Conservation (phyloP, 1,140 invertebrate genomes). For the Vanessa tameamea region DNA sequence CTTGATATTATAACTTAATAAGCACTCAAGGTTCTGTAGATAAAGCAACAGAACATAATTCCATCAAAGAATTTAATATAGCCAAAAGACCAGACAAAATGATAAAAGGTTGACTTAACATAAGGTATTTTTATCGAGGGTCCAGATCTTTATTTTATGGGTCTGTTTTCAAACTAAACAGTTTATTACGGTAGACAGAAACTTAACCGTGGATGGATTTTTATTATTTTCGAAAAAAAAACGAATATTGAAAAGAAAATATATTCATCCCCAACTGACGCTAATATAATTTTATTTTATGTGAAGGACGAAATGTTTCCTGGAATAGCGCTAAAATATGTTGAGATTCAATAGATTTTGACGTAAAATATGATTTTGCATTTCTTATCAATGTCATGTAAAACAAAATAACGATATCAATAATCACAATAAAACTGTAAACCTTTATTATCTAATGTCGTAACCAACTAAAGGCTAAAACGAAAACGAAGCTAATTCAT, state of each 20-base stretch:
- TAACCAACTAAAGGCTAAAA: no score
- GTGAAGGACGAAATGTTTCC: slow-evolving; percentile 23
- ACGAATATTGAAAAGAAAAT: slow-evolving; percentile 26
- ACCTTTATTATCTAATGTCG: no score
- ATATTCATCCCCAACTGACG: slow-evolving; percentile 19
- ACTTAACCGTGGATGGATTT: slow-evolving; percentile 21
- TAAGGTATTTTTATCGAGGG: slow-evolving; percentile 29
- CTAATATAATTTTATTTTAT: slow-evolving; percentile 29
- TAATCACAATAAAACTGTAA: no score
- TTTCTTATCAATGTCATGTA: background rate
- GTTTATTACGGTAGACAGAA: slow-evolving; percentile 25
- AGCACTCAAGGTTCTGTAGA: background rate
- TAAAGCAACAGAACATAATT: background rate
- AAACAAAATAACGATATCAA: background rate
- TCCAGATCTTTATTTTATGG: slow-evolving; percentile 25
- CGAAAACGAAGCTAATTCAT: no score
- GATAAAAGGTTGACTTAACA: slow-evolving; percentile 20
- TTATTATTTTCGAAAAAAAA: slow-evolving; percentile 30
- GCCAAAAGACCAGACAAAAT: slow-evolving; percentile 5
- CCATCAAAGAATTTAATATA: slow-evolving; percentile 15
- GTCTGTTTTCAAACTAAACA: slow-evolving; percentile 26
- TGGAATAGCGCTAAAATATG: slow-evolving; percentile 12
- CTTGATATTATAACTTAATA: no score
- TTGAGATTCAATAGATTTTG: slow-evolving; percentile 4
- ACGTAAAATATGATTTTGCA: background rate